Base-by-base conservation (phyloP, 1,140 invertebrate species). In the Schlechtendalia chinensis region DNA sequence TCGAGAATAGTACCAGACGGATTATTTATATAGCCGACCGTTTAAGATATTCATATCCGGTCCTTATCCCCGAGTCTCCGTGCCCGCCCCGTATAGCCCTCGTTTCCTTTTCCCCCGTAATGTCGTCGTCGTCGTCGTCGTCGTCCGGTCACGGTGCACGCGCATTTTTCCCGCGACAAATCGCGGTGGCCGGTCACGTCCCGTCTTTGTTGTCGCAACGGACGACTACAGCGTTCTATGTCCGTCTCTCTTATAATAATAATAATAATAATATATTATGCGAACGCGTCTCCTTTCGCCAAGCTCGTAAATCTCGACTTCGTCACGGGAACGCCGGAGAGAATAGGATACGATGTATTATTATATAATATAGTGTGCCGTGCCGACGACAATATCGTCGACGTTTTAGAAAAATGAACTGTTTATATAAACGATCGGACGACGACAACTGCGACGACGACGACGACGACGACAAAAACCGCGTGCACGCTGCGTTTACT, bases 331-430 rank as follows among this genome's bases (percentile, higher is more conserved):
- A 16, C 67, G 22, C 22, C 67, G 67, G 8, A 39, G 32, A 50
- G 67, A 22, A 2, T 50, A 69, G 16, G 22, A 69, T 27, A 69
- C n/a, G n/a, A n/a, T n/a, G n/a, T n/a, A n/a, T n/a, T n/a, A n/a
- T n/a, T n/a, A n/a, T n/a, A n/a, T n/a, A n/a, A n/a, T n/a, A n/a
- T n/a, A n/a, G n/a, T n/a, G n/a, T n/a, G n/a, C 32, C 63, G n/a
- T 27, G 29, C 29, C 14, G 63, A 65, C 29, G 32, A 45, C 32
- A 16, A 61, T 29, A 19, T 69, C 67, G 16, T 3, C 67, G 45
- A 69, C 67, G 14, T 69, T 69, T 69, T 69, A n/a, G 67, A 69
- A 24, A 69, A 69, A 69, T 69, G 47, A 50, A 69, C 67, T 69
- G 39, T 69, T 50, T 50, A 69, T 50, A 69, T 69, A 69, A 69